Conservation (phyloP, 2,888 invertebrate genomes). For the Andrena marginata region DNA sequence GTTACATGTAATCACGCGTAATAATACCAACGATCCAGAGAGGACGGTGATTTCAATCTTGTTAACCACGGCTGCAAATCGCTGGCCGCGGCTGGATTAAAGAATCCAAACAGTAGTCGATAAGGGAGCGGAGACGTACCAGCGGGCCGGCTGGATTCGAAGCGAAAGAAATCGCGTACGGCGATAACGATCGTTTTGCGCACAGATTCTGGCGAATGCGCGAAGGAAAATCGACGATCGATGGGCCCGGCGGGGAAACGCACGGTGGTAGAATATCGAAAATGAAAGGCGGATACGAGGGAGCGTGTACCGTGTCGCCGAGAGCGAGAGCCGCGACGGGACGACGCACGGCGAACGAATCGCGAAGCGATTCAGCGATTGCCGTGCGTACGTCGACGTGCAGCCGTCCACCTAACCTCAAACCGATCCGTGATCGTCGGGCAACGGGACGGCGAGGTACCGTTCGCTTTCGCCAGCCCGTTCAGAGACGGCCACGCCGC, state of each 20-base stretch:
- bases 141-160: not conserved
- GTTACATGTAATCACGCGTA: not conserved
- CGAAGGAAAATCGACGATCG: slow-evolving; percentile 53
- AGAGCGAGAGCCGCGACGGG: slow-evolving; percentile 5
- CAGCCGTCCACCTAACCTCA: slow-evolving; percentile 62
- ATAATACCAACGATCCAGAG: too few species aligned
- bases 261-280: not conserved
- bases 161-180: slow-evolving; percentile 7
- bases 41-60: not conserved
- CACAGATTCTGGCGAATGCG: slow-evolving; percentile 55
- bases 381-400: slow-evolving; percentile 25
- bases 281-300: not conserved
- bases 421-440: slow-evolving; percentile 13
- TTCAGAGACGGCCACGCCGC: slow-evolving; percentile 26
- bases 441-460: not conserved
- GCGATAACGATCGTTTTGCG: slow-evolving; percentile 55
- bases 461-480: slow-evolving; percentile 8
- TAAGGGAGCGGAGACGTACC: not conserved
- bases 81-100: not conserved
- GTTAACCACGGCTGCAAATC: not conserved
- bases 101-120: not conserved
- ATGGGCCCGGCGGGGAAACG: slow-evolving; percentile 31
- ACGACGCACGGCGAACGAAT: slow-evolving; percentile 13
- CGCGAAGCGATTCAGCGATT: slow-evolving; percentile 19
- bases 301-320: not conserved